phyloP scores from a whole-genome alignment of 2,113 vertebrate genomes.

The Lontra canadensis region DNA sequence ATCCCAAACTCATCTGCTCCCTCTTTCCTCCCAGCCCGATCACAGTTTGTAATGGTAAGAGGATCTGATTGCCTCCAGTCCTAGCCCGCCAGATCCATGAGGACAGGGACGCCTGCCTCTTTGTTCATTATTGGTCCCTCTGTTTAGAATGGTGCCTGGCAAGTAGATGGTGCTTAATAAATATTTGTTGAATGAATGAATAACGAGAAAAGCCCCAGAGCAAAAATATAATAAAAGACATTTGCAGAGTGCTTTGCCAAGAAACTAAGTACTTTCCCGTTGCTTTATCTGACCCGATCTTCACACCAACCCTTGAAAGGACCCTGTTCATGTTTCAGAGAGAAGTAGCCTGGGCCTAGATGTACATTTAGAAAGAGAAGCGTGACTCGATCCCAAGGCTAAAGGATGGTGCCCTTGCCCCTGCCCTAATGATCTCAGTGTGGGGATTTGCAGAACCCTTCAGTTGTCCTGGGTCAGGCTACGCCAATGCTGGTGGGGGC shows the following conservation, averaged over 20 bases:
- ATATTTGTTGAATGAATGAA: neutral
- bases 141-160: neutral
- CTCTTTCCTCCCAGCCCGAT: neutral
- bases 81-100: neutral
- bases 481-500: neutral
- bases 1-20: too few relatives aligned
- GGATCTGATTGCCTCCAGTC: neutral
- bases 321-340: neutral
- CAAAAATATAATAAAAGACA: neutral
- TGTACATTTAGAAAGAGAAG: neutral
- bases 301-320: neutral
- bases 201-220: neutral
- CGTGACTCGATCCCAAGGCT: neutral
- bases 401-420: neutral
- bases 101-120: neutral
- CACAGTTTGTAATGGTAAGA: too few relatives aligned
- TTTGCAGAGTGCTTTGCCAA: neutral
- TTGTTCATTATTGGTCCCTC: neutral
- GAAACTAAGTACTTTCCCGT: neutral
- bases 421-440: neutral
- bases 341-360: neutral
- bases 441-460: neutral
- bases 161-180: neutral
- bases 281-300: neutral
- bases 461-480: neutral